Conservation (phyloP, 2,888 invertebrate species). For the Tuberolachnus salignus region DNA sequence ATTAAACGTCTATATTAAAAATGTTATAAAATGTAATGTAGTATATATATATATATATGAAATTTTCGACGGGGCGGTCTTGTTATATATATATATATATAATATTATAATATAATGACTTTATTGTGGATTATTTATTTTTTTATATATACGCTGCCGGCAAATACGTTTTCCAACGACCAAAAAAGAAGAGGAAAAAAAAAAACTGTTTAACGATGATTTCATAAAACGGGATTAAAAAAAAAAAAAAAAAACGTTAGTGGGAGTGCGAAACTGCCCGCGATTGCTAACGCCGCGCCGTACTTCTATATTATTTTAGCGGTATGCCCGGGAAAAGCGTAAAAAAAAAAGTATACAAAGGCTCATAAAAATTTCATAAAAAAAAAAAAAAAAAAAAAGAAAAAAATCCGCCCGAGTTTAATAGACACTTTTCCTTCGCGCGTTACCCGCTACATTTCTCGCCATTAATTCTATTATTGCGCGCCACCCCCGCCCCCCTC, state of each 20-base stretch:
- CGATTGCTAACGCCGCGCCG: background rate
- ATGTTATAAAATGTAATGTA: too few species aligned
- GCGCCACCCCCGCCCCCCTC: too few species aligned
- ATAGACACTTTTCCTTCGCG: conserved; percentile 25
- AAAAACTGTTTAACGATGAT: conserved; percentile 21
- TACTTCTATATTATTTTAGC: background rate
- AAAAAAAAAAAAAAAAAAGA: too few species aligned
- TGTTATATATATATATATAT: too few species aligned
- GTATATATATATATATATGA: too few species aligned
- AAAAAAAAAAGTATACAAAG: conserved; percentile 15
- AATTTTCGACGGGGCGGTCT: too few species aligned
- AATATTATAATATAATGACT: too few species aligned
- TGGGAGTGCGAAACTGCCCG: background rate
- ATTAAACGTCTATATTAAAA: too few species aligned
- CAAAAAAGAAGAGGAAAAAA: background rate
- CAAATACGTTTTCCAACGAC: too few species aligned
- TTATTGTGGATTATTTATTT: too few species aligned
- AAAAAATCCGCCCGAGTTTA: conserved; percentile 33
- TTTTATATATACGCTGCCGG: too few species aligned
- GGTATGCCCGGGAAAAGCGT: background rate
- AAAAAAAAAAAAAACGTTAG: background rate
- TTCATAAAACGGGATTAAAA: conserved; percentile 26
- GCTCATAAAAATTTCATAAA: conserved; percentile 52
- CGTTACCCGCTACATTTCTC: conserved; percentile 16
- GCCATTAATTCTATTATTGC: conserved; percentile 53